A percentile compares a stretch with the other conserved stretches of the same genome.
phyloP scores from a whole-genome alignment of 2,797 vertebrate species.

The Salarias fasciatus region DNA sequence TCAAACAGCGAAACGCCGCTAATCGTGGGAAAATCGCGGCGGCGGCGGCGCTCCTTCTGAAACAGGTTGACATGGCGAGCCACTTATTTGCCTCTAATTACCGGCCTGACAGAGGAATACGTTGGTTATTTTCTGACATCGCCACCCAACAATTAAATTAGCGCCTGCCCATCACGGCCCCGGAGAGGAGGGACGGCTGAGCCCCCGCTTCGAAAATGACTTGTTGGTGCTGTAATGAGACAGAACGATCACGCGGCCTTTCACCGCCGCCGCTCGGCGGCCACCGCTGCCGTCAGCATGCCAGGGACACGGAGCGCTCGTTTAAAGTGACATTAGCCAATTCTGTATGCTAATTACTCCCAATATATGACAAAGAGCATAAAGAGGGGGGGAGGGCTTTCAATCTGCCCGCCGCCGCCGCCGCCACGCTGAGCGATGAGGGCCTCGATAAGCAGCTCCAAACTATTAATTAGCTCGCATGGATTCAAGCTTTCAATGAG shows the following conservation, averaged over 20 bases:
- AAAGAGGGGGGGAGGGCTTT: slow-evolving; percentile 19
- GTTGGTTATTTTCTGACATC: slow-evolving; percentile 47
- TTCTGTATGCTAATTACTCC: slow-evolving; percentile 58
- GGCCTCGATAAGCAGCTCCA: slow-evolving; percentile 40
- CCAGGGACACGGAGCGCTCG: slow-evolving; percentile 34
- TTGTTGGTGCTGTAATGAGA: slow-evolving; percentile 52
- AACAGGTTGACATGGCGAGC: slow-evolving; percentile 37
- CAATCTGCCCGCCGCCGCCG: slow-evolving; percentile 3
- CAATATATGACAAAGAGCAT: slow-evolving; percentile 47
- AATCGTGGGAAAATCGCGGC: slow-evolving; percentile 46
- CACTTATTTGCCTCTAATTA: slow-evolving; percentile 67
- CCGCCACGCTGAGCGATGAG: slow-evolving; percentile 36
- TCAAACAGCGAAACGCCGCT: slow-evolving; percentile 28
- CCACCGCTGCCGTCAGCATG: slow-evolving; percentile 13
- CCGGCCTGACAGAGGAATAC: slow-evolving; percentile 59
- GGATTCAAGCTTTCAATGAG: slow-evolving; percentile 22
- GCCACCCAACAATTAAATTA: slow-evolving; percentile 69
- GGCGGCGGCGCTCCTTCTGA: no score
- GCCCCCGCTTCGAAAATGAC: slow-evolving; percentile 42
- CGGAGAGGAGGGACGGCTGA: slow-evolving; percentile 23
- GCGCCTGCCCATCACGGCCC: slow-evolving; percentile 49
- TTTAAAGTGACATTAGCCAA: slow-evolving; percentile 45
- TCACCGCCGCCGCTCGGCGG: slow-evolving; percentile 9
- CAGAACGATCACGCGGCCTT: slow-evolving; percentile 17
- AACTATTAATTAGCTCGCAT: slow-evolving; percentile 52